Evolutionary conservation across 2,888 invertebrate species (phyloP), one percentile per base, ranked within the genome.

Genomic region (Neoascia interrupta): DNA sequence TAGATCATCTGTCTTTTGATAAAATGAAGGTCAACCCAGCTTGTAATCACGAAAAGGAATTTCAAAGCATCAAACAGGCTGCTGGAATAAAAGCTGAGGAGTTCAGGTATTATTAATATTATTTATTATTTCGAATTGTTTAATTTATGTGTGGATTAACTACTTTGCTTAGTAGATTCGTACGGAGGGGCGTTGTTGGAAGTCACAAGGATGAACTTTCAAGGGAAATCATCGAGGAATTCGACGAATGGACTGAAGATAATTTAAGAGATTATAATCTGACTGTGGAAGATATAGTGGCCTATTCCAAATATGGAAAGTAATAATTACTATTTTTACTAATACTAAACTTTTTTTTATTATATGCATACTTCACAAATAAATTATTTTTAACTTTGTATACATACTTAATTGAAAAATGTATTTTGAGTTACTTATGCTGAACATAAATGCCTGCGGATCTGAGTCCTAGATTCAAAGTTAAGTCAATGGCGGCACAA

Each of bases 21-120:
- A 86, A 84, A 37, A 87, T 87, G 87, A 85, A 86, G 31, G 81
- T 84, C 13, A 87, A 87, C 83, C 86, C 87, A 6, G 83, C 86
- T 16, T 86, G 86, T 31, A 86, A 86, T 51, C 86, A 87, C 68
- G 82, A 83, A 28, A 86, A 86, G 69, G 87, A 87, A 51, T 86
- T 87, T 11, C 84, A 86, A 58, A 86, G 85, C 75, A 84, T 87
- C 82, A 87, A 86, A 63, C 83, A 84, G 1, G 86, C 87, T 0
- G 75, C 85, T 5, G 87, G 87, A 0, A 82, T 86, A 0, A 74
- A 85, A 41, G 85, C 84, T 11, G 84, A 84, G 4, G 86, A 87
- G 43, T 87, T 87, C 64, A 85, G 85, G 84, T 86, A 63, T n/a
- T n/a, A n/a, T n/a, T n/a, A n/a, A n/a, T n/a, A 3, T 8, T 18